phyloP scores from a whole-genome alignment of 2,113 vertebrate genomes.

The Natator depressus region DNA sequence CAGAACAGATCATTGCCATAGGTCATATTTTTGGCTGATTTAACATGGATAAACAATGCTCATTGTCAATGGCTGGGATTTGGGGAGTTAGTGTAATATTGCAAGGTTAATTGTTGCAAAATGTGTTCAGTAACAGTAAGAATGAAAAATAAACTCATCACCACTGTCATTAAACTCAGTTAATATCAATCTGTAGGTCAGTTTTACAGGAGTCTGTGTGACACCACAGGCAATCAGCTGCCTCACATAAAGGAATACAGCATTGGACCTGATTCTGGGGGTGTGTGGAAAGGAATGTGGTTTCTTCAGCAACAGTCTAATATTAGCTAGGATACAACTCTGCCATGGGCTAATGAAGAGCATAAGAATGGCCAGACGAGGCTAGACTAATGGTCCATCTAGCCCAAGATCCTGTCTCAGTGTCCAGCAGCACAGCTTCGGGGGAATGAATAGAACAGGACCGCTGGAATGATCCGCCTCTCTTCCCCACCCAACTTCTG shows the following conservation, averaged over 20 bases:
- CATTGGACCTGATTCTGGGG: accelerated
- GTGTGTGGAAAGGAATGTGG: background rate
- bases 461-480: background rate
- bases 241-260: background rate
- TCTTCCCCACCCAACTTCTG: background rate
- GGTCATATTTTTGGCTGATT: background rate
- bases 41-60: accelerated
- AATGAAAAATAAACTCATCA: background rate
- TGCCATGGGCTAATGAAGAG: accelerated
- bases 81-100: background rate
- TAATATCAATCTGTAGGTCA: too few relatives aligned
- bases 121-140: background rate
- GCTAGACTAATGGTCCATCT: background rate
- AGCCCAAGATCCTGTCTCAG: background rate
- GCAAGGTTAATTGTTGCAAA: background rate
- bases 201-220: background rate
- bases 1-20: background rate
- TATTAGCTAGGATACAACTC: accelerated
- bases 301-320: accelerated
- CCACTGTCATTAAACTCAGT: background rate
- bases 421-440: background rate
- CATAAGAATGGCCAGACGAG: background rate
- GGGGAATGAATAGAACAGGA: background rate
- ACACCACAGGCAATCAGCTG: background rate
- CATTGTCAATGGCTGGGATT: background rate